A percentile compares a stretch with the other conserved stretches of the same genome.
phyloP scores from a whole-genome alignment of 2,888 invertebrate genomes.

The Phalangium opilio region DNA sequence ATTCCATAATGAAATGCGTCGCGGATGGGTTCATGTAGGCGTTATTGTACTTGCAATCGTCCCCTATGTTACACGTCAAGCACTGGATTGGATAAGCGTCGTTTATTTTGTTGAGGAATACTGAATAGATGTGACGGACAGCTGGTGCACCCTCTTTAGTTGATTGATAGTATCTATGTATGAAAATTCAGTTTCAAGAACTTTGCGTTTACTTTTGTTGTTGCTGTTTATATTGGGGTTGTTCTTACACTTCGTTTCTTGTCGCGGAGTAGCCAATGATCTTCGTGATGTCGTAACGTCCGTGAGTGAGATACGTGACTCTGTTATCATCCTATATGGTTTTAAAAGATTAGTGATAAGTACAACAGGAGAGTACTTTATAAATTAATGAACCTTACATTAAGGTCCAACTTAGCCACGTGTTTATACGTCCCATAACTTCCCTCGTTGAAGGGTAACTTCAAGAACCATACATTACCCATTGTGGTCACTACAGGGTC shows the following conservation, averaged over 20 bases:
- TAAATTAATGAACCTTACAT: neutral
- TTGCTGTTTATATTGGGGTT: neutral
- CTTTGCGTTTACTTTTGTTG: neutral
- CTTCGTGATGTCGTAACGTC: slow-evolving; percentile 15
- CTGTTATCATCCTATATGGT: slow-evolving; percentile 5
- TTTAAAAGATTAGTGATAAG: too few species aligned
- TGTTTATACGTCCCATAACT: slow-evolving; percentile 28
- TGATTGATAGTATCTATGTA: slow-evolving; percentile 66
- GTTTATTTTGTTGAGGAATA: slow-evolving; percentile 25
- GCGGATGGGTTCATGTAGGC: slow-evolving; percentile 42
- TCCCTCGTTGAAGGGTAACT: slow-evolving; percentile 23
- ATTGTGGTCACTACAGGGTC: slow-evolving; percentile 12
- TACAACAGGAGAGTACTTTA: too few species aligned
- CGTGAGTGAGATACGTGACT: slow-evolving; percentile 14
- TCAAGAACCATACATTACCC: slow-evolving; percentile 11
- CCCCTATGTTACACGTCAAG: slow-evolving; percentile 60
- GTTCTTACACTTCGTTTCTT: slow-evolving; percentile 14
- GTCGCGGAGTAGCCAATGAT: slow-evolving; percentile 12
- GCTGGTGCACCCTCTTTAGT: slow-evolving; percentile 70
- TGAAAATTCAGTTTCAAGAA: neutral
- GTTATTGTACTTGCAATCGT: slow-evolving; percentile 23
- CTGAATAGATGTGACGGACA: slow-evolving; percentile 72
- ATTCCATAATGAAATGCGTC: slow-evolving; percentile 70
- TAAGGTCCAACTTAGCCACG: slow-evolving; percentile 21
- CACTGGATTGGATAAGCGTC: slow-evolving; percentile 38